Evolutionary conservation across 2,113 vertebrate genomes (phyloP).

Genomic region (Mastomys natalensis): DNA sequence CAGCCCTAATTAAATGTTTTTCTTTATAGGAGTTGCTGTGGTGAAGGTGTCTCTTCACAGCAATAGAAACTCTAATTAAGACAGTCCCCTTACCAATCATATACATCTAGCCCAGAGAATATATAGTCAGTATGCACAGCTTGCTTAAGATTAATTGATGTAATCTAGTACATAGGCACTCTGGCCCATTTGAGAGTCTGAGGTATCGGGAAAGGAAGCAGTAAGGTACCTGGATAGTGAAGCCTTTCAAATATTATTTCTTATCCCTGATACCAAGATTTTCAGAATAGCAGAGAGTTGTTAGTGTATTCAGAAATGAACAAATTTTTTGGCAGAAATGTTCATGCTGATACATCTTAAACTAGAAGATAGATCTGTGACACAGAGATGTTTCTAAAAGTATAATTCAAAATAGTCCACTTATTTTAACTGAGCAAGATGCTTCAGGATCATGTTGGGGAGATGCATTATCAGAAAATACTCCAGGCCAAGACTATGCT

Average conservation of each 20-base stretch:
- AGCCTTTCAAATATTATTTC: background rate
- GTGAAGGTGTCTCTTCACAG: background rate
- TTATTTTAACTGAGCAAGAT: slow-evolving; percentile 55
- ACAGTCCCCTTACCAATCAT: background rate
- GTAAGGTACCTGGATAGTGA: background rate
- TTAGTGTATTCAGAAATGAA: slow-evolving; percentile 12
- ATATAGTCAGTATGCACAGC: background rate
- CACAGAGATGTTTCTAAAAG: slow-evolving; percentile 39
- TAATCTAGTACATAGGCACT: too few species aligned
- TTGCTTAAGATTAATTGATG: background rate
- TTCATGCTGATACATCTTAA: slow-evolving; percentile 3
- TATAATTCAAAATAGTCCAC: background rate
- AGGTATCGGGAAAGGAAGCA: background rate
- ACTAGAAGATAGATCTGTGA: background rate
- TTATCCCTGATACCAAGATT: background rate
- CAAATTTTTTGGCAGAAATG: background rate
- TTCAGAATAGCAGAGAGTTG: background rate
- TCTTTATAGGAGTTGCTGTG: background rate
- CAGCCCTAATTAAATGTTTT: background rate
- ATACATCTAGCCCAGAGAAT: background rate
- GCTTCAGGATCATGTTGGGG: slow-evolving; percentile 13
- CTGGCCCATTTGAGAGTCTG: background rate
- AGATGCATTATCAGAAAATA: slow-evolving; percentile 63
- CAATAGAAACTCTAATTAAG: background rate
- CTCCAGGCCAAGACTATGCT: background rate